A percentile compares a stretch with the other conserved stretches of the same genome.
Evolutionary conservation across 2,888 invertebrate genomes (phyloP).

Genomic region (Dinocampus coccinellae): DNA sequence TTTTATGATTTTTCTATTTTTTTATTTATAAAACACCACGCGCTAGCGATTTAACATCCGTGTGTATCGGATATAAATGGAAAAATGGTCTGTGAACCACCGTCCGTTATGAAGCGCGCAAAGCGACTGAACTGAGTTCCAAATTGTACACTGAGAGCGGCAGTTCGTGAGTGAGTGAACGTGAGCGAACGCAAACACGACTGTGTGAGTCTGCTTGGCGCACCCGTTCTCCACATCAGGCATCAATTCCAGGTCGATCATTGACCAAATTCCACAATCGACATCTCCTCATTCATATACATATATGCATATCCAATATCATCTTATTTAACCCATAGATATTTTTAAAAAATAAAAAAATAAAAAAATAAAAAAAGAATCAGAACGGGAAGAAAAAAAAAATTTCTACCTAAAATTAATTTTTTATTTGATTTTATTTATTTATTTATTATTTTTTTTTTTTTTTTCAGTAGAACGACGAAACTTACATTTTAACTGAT

Average conservation of each 20-base stretch:
- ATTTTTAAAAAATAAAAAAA: no score
- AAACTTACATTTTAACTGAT: no score
- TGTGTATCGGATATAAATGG: slow-evolving; percentile 11
- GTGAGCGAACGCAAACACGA: slow-evolving; percentile 4
- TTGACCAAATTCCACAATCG: slow-evolving; percentile 38
- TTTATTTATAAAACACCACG: slow-evolving; percentile 4
- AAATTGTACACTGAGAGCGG: slow-evolving; percentile 48
- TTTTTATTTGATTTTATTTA: no score
- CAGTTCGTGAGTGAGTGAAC: slow-evolving; percentile 33
- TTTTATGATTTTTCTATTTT: no score
- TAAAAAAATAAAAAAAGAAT: no score
- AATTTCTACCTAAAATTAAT: no score
- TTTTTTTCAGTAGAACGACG: no score
- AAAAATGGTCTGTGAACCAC: slow-evolving; percentile 40
- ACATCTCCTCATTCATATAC: not conserved
- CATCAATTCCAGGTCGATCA: slow-evolving; percentile 41
- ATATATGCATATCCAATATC: not conserved
- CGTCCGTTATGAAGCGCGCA: slow-evolving; percentile 55
- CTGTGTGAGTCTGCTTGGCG: slow-evolving; percentile 44
- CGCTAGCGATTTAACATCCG: no score
- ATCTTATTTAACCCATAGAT: no score
- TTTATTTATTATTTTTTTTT: no score
- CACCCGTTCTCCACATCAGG: slow-evolving; percentile 32
- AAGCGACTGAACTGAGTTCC: slow-evolving; percentile 53
- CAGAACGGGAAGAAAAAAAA: no score